Evolutionary conservation across 1,140 invertebrate genomes (phyloP).

Genomic region (Nymphalis io): DNA sequence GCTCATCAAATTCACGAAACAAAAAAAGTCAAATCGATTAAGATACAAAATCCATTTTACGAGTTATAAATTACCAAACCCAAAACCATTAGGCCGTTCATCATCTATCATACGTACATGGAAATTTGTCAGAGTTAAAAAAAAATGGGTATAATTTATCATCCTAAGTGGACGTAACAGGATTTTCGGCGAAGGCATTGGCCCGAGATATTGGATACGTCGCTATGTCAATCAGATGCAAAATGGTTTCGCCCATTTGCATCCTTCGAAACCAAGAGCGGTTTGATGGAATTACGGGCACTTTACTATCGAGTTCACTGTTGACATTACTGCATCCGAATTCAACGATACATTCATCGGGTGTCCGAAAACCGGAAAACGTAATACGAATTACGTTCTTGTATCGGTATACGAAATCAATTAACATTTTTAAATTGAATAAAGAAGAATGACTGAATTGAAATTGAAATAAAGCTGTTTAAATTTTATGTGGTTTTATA

Average conservation of each 20-base stretch:
- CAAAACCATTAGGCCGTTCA: slow-evolving; percentile 3
- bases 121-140: slow-evolving; percentile 24
- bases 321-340: neutral
- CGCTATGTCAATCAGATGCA: slow-evolving; percentile 25
- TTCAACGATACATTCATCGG: neutral
- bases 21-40: neutral
- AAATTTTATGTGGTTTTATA: too few relatives aligned
- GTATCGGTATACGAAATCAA: too few relatives aligned
- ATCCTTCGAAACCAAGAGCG: neutral
- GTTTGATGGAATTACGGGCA: neutral
- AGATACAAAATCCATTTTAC: slow-evolving; percentile 5
- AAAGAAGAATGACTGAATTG: too few relatives aligned
- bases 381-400: too few relatives aligned
- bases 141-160: slow-evolving; percentile 25
- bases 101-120: slow-evolving; percentile 23
- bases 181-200: slow-evolving; percentile 14
- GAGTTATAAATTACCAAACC: slow-evolving; percentile 11
- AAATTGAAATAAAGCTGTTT: too few relatives aligned
- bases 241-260: slow-evolving; percentile 13
- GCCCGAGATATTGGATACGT: slow-evolving; percentile 34
- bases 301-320: neutral
- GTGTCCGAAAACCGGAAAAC: too few relatives aligned
- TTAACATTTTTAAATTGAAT: too few relatives aligned
- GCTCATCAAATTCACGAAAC: neutral
- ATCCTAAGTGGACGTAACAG: slow-evolving; percentile 21